These are phyloP conservation scores for Orestias chungarensis DNA, from an alignment of 2,797 vertebrate genomes.

Conservation along the genomic window DNA sequence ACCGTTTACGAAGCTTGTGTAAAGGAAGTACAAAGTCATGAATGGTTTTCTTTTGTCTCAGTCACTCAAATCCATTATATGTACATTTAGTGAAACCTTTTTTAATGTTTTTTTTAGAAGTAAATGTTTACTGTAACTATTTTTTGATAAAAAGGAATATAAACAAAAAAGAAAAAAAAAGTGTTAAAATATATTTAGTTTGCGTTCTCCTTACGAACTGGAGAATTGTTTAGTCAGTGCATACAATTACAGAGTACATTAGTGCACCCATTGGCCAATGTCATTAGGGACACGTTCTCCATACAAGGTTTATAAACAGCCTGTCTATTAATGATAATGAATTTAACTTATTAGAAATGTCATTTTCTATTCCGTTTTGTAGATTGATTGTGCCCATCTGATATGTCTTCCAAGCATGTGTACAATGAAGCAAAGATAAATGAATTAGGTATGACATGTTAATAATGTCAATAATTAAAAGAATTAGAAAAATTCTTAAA, in stretches of 20 bases:
- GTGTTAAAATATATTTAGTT: conserved; percentile 65
- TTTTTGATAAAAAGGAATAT: conserved; percentile 52
- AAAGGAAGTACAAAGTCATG: not conserved
- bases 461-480: conserved; percentile 3
- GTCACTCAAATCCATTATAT: not conserved
- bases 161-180: conserved; percentile 7
- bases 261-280: conserved; percentile 54
- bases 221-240: conserved; percentile 63
- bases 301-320: conserved; percentile 22
- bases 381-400: not conserved
- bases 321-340: conserved; percentile 20
- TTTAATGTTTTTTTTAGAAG: conserved; percentile 32
- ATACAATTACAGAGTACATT: conserved; percentile 64
- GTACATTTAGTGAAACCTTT: not conserved
- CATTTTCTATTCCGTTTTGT: conserved; percentile 8
- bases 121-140: conserved; percentile 63
- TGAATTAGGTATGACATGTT: not conserved
- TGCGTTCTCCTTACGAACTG: conserved; percentile 61
- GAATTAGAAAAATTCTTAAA: not conserved
- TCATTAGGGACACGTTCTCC: conserved; percentile 45
- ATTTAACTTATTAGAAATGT: conserved; percentile 17
- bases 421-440: not conserved
- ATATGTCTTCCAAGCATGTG: not conserved
- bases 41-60: not conserved
- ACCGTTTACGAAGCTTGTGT: conserved; percentile 21